Percentiles rank a stretch among this genome's conserved stretches.
phyloP scores from a whole-genome alignment of 2,113 vertebrate species.

The Circaetus gallicus region DNA sequence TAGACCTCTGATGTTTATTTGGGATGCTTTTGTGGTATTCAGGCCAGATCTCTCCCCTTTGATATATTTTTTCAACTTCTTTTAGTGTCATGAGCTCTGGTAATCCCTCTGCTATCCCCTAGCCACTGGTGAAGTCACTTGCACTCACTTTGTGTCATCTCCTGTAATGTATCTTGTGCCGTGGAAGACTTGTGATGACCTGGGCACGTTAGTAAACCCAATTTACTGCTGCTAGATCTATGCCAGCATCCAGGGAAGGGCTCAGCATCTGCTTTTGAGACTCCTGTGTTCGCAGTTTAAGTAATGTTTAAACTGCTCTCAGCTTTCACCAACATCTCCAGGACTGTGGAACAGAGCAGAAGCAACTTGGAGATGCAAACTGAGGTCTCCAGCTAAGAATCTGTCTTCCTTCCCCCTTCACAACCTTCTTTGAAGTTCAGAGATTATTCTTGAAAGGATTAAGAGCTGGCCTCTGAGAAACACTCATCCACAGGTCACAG shows the following conservation, averaged over 20 bases:
- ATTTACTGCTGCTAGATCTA: background rate
- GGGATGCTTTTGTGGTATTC: background rate
- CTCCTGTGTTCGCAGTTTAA: accelerated
- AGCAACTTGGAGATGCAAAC: background rate
- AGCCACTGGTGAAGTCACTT: background rate
- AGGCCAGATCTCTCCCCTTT: background rate
- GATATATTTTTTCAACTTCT: background rate
- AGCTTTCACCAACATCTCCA: background rate
- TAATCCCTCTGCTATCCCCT: background rate
- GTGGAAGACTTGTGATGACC: background rate
- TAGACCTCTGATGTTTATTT: background rate
- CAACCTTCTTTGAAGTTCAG: background rate
- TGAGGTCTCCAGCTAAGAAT: background rate
- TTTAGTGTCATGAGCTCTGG: background rate
- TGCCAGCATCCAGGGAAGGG: background rate
- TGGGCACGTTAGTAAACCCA: background rate
- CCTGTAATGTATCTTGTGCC: background rate
- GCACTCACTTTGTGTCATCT: background rate
- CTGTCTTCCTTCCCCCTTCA: background rate
- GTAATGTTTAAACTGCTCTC: background rate
- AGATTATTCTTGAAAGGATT: background rate
- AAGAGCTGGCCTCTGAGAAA: background rate
- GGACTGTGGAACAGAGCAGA: background rate
- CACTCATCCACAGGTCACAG: background rate
- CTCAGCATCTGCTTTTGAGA: background rate